A percentile compares a stretch with the other conserved stretches of the same genome.
phyloP scores from a whole-genome alignment of 1,140 invertebrate genomes.

The Antheraea mylitta region DNA sequence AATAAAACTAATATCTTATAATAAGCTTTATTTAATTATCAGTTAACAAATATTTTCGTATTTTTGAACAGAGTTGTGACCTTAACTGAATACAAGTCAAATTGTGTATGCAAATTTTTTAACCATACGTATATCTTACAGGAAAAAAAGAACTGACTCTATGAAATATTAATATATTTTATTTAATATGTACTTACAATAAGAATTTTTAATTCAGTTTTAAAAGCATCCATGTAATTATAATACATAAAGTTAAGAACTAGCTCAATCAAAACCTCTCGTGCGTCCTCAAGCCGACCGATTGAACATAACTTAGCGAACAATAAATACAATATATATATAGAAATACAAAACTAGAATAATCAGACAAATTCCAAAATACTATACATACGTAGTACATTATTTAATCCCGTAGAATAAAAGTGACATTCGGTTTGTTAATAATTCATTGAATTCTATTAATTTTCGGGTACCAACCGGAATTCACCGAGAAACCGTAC shows the following conservation, averaged over 20 bases:
- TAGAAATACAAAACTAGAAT: background rate
- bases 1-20: slow-evolving; percentile 75
- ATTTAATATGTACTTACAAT: slow-evolving; percentile 73
- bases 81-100: slow-evolving; percentile 76
- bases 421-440: too few species aligned
- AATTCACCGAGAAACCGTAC: too few species aligned
- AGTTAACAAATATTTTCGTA: slow-evolving; percentile 78
- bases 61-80: slow-evolving; percentile 76
- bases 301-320: slow-evolving; percentile 51
- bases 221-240: slow-evolving; percentile 63
- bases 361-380: background rate
- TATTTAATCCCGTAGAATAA: background rate
- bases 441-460: too few species aligned
- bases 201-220: slow-evolving; percentile 73
- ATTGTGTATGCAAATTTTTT: slow-evolving; percentile 68
- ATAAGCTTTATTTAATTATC: slow-evolving; percentile 79
- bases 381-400: background rate
- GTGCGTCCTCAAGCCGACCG: slow-evolving; percentile 58
- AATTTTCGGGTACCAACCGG: too few species aligned
- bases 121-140: slow-evolving; percentile 57
- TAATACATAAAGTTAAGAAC: slow-evolving; percentile 74
- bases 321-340: background rate
- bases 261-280: slow-evolving; percentile 56
- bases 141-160: slow-evolving; percentile 67
- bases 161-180: slow-evolving; percentile 59